Conservation (phyloP, 2,113 vertebrate genomes). For the Pedionomus torquatus region DNA sequence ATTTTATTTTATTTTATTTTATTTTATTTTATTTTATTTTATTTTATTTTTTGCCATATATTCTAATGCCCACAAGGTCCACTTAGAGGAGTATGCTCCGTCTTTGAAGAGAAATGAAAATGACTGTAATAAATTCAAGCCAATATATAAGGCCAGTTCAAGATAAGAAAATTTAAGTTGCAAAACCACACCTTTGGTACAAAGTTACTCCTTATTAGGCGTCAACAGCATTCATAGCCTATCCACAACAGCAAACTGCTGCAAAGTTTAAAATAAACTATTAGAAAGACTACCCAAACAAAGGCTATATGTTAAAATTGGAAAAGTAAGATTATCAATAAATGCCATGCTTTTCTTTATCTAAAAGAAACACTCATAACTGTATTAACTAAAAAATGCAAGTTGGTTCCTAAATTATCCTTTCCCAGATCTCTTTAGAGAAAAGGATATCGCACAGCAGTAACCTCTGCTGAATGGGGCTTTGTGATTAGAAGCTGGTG, state of each 20-base stretch:
- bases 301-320: not conserved
- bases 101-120: not conserved
- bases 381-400: not conserved
- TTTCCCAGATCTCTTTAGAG: not conserved
- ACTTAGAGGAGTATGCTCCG: not conserved
- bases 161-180: not conserved
- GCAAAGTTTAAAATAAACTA: not conserved
- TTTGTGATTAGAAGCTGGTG: not conserved
- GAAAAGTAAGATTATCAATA: not conserved
- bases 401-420: not conserved
- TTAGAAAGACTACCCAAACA: not conserved
- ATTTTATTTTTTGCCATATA: not conserved
- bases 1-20: not conserved
- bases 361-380: not conserved
- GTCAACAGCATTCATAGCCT: not conserved
- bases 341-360: not conserved
- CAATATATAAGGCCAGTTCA: not conserved
- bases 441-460: not conserved
- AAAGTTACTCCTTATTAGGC: not conserved
- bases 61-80: not conserved
- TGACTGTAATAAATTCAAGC: not conserved
- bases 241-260: not conserved
- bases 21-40: not conserved
- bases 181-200: not conserved
- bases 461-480: not conserved